Evolutionary conservation across 23 tunicate genomes (phyloP).

Genomic region (Styela plicata): DNA sequence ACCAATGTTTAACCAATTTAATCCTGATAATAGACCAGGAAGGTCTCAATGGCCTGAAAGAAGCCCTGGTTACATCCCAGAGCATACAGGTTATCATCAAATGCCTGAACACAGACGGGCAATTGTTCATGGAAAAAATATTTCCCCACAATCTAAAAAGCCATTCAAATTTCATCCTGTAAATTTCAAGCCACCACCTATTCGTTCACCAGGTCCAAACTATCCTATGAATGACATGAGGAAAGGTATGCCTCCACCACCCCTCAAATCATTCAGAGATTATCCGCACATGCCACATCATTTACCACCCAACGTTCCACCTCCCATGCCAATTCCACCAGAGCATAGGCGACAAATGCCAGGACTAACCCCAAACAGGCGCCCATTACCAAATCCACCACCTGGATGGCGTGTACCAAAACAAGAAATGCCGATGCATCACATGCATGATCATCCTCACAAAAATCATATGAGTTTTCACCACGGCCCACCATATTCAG

Average conservation of each 20-base stretch:
- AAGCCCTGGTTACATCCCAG: background rate
- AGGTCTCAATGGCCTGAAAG: background rate
- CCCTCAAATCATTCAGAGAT: background rate
- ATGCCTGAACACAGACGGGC: background rate
- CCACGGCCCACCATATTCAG: background rate
- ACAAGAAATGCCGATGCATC: background rate
- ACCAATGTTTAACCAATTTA: background rate
- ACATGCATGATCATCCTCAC: background rate
- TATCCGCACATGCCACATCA: background rate
- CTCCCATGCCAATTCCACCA: background rate
- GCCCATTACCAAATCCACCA: background rate
- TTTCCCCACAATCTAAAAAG: slow-evolving; percentile 1
- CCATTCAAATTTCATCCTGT: slow-evolving; percentile 15
- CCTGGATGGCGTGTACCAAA: background rate
- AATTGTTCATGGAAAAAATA: background rate
- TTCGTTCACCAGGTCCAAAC: background rate
- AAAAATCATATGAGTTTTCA: background rate
- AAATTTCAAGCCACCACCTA: background rate
- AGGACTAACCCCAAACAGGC: background rate
- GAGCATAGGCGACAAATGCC: background rate
- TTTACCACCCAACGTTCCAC: background rate
- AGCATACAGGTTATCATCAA: background rate
- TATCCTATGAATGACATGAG: background rate
- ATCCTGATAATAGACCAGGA: slow-evolving; percentile 8
- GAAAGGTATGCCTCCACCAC: background rate